Base-by-base conservation (phyloP, 2,797 vertebrate genomes). In the Acomys russatus region DNA sequence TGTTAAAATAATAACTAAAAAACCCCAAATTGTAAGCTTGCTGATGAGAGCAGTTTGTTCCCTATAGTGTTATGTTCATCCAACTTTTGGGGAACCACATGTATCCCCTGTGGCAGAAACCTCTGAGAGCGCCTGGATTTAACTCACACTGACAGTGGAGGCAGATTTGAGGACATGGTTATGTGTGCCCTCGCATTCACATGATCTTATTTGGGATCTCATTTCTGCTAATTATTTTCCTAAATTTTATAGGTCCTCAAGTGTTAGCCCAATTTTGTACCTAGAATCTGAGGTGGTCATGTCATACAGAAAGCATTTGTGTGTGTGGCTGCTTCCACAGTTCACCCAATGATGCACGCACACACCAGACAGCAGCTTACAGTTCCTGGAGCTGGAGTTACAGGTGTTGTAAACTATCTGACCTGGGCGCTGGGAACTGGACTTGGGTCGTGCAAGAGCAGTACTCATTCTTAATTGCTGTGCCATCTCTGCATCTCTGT, bases 141-240 rank as follows among this genome's bases (percentile, higher is more conserved):
- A 23, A 2, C 4, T 82, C 17, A 35, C 56, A 51, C 35, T 78
- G 63, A 35, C 56, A 66, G 22, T 18, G 25, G 80, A 44, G 10
- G 61, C 44, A 68, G 91, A 38, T 83, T 70, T 33, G 15, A 38
- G 38, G 28, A 78, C 7, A 25, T 14, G 44, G 8, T 10, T 83
- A 10, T 30, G 17, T 3, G 6, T 86, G 63, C 2, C 51, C 20
- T 49, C 59, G 38, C 68, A 89, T 78, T 91, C 35, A 56, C 35
- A 70, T 63, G 82, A 61, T 88, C 92, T 92, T 51, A 61, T 95
- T 91, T 63, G 56, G 30, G n/a, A 80, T 4, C n/a, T n/a, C n/a
- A 64, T 86, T 92, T 94, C 61, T 68, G 7, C 23, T 33, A 9
- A 15, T 86, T 9, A 78, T 95, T 61, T 84, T 56, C 83, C 30